Percentiles rank a stretch among this genome's conserved stretches.
Evolutionary conservation across 35 echinoderm and acorn worm genomes (phyloP).

Genomic region (Anneissia japonica): DNA sequence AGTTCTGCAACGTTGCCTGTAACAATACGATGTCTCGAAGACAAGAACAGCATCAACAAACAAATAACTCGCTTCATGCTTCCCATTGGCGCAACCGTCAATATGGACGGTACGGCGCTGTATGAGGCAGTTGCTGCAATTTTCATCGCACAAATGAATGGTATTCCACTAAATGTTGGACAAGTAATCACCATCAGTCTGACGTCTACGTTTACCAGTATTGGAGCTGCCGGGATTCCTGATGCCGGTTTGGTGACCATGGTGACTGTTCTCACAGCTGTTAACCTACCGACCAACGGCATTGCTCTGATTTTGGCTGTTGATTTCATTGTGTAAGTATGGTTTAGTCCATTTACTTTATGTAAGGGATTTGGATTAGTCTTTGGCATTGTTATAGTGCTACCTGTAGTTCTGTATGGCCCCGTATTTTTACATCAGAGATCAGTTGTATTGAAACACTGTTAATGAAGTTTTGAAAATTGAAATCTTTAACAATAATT

Average conservation of each 20-base stretch:
- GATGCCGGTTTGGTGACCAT: conserved; percentile 35
- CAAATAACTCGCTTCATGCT: conserved; percentile 84
- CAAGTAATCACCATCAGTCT: conserved; percentile 66
- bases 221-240: conserved; percentile 49
- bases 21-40: conserved; percentile 84
- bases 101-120: conserved; percentile 96
- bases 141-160: conserved; percentile 92
- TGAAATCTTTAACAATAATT: too few species aligned
- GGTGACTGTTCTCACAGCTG: conserved; percentile 44
- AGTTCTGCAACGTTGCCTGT: conserved; percentile 95
- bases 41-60: conserved; percentile 65
- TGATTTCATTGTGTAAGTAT: conserved; percentile 50
- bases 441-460: too few species aligned
- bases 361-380: too few species aligned
- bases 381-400: too few species aligned
- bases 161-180: conserved; percentile 69
- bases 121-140: conserved; percentile 97
- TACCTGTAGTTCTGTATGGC: too few species aligned
- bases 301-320: conserved; percentile 38
- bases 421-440: too few species aligned
- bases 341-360: too few species aligned
- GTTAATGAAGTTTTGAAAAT: too few species aligned
- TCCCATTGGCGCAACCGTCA: conserved; percentile 92
- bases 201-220: conserved; percentile 41
- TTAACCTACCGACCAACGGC: conserved; percentile 29